Conservation (phyloP, 2,797 vertebrate species). For the Anomalospiza imberbis region DNA sequence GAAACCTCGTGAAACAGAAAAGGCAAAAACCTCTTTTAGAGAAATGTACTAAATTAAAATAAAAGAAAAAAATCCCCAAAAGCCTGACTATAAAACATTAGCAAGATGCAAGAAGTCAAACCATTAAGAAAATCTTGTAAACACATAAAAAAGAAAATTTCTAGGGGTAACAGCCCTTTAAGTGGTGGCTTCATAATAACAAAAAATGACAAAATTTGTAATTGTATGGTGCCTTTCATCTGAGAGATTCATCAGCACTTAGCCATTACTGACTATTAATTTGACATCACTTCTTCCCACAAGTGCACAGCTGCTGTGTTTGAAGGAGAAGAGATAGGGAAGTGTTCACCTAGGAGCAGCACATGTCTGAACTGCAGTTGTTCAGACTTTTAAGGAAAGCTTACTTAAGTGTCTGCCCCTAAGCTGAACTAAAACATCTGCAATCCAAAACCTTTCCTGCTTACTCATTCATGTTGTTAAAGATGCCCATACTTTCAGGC, state of each 20-base stretch:
- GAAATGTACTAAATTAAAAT: not conserved
- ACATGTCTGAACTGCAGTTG: not conserved
- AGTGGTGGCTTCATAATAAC: not conserved
- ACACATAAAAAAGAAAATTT: not conserved
- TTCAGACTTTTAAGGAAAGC: not conserved
- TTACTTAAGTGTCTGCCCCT: not conserved
- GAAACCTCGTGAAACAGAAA: not conserved
- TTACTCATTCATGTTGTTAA: constrained; percentile 11
- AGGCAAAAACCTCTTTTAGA: not conserved
- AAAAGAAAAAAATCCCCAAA: not conserved
- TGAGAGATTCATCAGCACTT: not conserved
- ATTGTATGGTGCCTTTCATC: not conserved
- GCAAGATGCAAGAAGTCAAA: not conserved
- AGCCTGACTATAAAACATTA: not conserved
- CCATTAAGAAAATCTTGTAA: not conserved
- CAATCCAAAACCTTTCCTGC: not conserved
- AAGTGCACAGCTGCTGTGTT: not conserved
- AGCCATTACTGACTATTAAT: not conserved
- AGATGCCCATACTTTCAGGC: not conserved
- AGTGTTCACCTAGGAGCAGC: not conserved
- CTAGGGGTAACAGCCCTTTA: not conserved
- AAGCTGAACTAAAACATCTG: constrained; percentile 8
- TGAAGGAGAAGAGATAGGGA: not conserved
- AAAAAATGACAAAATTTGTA: not conserved
- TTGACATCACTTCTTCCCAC: not conserved